phyloP scores from a whole-genome alignment of 2,888 invertebrate species.

The Euphydryas editha region DNA sequence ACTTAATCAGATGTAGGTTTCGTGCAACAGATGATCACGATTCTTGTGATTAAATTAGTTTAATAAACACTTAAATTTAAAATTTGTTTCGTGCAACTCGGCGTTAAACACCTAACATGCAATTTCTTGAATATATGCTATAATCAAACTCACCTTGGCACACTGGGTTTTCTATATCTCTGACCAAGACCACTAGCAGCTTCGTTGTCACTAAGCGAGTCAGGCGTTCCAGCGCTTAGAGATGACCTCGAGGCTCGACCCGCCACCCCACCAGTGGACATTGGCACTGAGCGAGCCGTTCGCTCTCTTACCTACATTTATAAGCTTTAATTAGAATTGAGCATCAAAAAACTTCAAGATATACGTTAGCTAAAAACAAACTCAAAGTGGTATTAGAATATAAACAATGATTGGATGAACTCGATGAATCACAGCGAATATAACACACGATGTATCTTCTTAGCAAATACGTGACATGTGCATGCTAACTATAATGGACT shows the following conservation, averaged over 20 bases:
- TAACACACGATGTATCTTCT: slow-evolving; percentile 17
- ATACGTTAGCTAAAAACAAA: slow-evolving; percentile 18
- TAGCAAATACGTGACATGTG: slow-evolving; percentile 45
- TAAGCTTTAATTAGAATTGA: slow-evolving; percentile 21
- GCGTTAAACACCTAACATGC: too few species aligned
- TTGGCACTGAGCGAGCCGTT: slow-evolving; percentile 95
- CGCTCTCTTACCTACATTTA: slow-evolving; percentile 93
- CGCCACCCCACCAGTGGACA: slow-evolving; percentile 84
- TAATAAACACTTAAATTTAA: too few species aligned
- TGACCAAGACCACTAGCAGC: slow-evolving; percentile 88
- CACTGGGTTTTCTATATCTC: slow-evolving; percentile 87
- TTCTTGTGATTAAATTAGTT: too few species aligned
- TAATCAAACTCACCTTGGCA: slow-evolving; percentile 63
- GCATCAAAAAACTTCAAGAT: not conserved
- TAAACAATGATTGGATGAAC: slow-evolving; percentile 2
- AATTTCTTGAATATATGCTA: too few species aligned
- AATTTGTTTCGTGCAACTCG: too few species aligned
- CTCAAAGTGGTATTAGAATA: slow-evolving; percentile 3
- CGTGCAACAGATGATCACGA: too few species aligned
- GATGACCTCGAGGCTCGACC: slow-evolving; percentile 90
- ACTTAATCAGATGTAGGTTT: too few species aligned
- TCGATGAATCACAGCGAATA: slow-evolving; percentile 27
- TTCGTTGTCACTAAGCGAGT: slow-evolving; percentile 94
- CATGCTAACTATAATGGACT: slow-evolving; percentile 68
- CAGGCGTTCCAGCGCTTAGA: slow-evolving; percentile 93